Evolutionary conservation across 2,888 invertebrate genomes (phyloP).

Genomic region (Dryobota labecula): DNA sequence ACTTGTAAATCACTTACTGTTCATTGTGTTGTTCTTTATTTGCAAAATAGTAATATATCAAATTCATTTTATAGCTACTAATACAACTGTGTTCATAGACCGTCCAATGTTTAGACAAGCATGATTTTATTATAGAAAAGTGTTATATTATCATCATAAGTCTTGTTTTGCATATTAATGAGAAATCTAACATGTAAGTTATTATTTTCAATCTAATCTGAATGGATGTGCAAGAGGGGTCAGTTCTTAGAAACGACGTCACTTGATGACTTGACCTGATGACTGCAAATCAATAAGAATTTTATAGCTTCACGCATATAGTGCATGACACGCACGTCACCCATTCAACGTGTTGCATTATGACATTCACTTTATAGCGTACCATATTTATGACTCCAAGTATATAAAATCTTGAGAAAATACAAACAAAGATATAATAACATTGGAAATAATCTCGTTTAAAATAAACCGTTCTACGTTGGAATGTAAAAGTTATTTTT

Average conservation of each 20-base stretch:
- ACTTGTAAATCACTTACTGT: slow-evolving; percentile 20
- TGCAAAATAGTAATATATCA: background rate
- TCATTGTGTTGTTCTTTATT: slow-evolving; percentile 18
- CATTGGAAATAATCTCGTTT: slow-evolving; percentile 2
- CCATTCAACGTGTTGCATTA: slow-evolving; percentile 53
- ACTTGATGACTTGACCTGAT: slow-evolving; percentile 45
- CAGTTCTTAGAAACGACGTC: slow-evolving; percentile 64
- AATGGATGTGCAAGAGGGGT: slow-evolving; percentile 57
- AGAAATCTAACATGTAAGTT: slow-evolving; percentile 7
- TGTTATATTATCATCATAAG: background rate
- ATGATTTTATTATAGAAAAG: background rate
- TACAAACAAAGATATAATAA: background rate
- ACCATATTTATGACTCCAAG: slow-evolving; percentile 15
- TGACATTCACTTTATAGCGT: slow-evolving; percentile 26
- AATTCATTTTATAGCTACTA: background rate
- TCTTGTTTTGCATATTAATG: slow-evolving; percentile 19
- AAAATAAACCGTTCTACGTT: slow-evolving; percentile 18
- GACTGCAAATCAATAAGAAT: slow-evolving; percentile 60
- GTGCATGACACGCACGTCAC: slow-evolving; percentile 66
- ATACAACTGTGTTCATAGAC: background rate
- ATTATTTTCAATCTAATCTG: slow-evolving; percentile 50
- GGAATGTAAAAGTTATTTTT: slow-evolving; percentile 44
- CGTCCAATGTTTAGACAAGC: background rate
- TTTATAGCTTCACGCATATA: slow-evolving; percentile 59
- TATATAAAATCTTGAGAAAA: slow-evolving; percentile 11